Percentiles rank a stretch among this genome's conserved stretches.
phyloP scores from a whole-genome alignment of 2,113 vertebrate genomes.

The Numida meleagris region DNA sequence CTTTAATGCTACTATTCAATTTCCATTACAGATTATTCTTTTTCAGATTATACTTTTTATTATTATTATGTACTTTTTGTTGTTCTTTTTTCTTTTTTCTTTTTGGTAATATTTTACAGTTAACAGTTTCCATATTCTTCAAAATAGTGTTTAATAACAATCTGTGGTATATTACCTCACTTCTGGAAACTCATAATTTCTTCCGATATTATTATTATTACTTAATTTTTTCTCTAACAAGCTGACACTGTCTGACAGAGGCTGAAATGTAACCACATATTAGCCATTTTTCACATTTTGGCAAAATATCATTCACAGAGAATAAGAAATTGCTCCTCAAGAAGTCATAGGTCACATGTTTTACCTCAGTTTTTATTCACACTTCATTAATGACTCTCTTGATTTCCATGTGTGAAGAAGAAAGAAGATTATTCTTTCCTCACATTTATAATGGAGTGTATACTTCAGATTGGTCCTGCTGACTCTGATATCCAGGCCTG shows the following conservation, averaged over 20 bases:
- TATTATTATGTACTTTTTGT: not conserved
- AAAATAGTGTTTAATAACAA: not conserved
- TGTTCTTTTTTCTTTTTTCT: not conserved
- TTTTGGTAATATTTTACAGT: not conserved
- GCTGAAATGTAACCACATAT: not conserved
- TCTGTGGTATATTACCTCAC: not conserved
- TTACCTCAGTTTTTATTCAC: slow-evolving; percentile 15
- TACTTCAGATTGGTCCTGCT: not conserved
- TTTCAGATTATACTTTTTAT: not conserved
- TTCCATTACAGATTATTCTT: not conserved
- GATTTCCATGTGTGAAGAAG: not conserved
- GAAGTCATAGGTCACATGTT: not conserved
- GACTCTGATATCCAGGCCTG: not conserved
- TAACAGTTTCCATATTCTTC: not conserved
- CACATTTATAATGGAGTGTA: not conserved
- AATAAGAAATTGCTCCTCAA: not conserved
- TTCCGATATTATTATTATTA: not conserved
- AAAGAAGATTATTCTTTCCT: not conserved
- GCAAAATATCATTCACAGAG: not conserved
- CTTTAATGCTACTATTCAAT: not conserved
- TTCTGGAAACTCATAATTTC: not conserved
- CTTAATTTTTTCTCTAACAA: not conserved
- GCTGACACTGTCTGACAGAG: not conserved
- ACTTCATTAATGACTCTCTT: not conserved
- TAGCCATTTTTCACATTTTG: not conserved